Conservation (phyloP, 2,113 vertebrate species). For the Apodemus speciosus region DNA sequence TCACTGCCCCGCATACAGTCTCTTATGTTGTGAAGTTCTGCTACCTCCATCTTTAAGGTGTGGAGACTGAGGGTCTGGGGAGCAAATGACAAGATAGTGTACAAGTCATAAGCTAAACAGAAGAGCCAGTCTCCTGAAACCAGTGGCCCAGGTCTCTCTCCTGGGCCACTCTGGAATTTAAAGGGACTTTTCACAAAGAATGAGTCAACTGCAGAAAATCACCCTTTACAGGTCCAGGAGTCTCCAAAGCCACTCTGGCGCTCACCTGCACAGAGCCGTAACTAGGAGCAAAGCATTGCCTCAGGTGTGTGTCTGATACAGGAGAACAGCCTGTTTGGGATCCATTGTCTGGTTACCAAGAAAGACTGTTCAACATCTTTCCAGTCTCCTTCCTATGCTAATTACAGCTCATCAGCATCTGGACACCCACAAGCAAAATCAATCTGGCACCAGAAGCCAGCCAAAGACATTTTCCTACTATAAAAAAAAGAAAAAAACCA, state of each 20-base stretch:
- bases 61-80: conserved; percentile 6
- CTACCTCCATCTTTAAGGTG: background rate
- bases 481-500: conserved; percentile 57
- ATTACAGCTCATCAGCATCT: conserved; percentile 75
- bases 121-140: background rate
- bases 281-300: conserved; percentile 4
- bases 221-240: background rate
- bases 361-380: conserved; percentile 70
- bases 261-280: background rate
- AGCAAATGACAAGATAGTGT: background rate
- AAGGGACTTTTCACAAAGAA: background rate
- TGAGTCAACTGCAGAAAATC: background rate
- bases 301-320: conserved; percentile 1
- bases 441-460: conserved; percentile 71
- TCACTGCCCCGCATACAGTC: background rate
- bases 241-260: background rate
- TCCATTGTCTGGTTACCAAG: conserved; percentile 58
- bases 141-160: background rate
- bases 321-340: conserved; percentile 58
- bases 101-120: background rate
- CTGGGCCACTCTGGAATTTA: background rate
- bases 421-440: conserved; percentile 79
- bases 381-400: conserved; percentile 72
- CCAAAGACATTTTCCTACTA: conserved; percentile 66
- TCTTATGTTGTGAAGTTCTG: background rate